Base-by-base conservation (phyloP, 2,888 invertebrate species). In the Octonoba sinensis region DNA sequence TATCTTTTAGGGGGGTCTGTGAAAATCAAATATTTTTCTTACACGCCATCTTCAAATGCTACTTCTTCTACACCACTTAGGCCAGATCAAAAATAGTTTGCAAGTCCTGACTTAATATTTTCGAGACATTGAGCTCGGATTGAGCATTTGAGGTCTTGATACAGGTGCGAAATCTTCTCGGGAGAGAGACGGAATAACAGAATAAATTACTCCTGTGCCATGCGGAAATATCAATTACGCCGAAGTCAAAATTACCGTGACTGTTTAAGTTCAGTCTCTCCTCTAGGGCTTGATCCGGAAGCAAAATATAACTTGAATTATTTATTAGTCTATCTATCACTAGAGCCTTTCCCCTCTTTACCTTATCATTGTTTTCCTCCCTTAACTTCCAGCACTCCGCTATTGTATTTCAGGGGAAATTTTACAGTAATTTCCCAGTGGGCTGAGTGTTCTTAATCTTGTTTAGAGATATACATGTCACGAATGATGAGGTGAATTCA, bases 371-470 rank as follows among this genome's bases (percentile, higher is more conserved):
- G 67, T 57, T 78, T 65, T 65, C 57, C 59, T 69, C 62, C 67
- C 72, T 66, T 60, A 79, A 78, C 67, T 72, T 79, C 67, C 62
- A 51, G 66, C 62, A 64, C 70, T 64, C 77, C 65, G 36, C 65
- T 46, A 70, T 65, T 71, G 75, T 69, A 66, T 75, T 75, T 75
- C 69, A 78, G 66, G 78, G 79, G 69, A 73, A 71, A 81, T 81
- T 81, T 81, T 81, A 81, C 73, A 64, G 81, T 81, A 81, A 81
- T 81, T 74, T 81, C 73, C 81, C 81, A 81, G 51, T 27, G 81
- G 81, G 56, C 51, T 56, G 20, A 15, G 70, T 20, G 70, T 36
- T 49, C 70, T 77, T 77, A 77, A 77, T 77, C 77, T 77, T 77
- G 77, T 77, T 77, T 77, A 64, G 77, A 70, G 77, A 77, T 77